Conservation (phyloP, 2,113 vertebrate genomes). For the Triplophysa tibetana region DNA sequence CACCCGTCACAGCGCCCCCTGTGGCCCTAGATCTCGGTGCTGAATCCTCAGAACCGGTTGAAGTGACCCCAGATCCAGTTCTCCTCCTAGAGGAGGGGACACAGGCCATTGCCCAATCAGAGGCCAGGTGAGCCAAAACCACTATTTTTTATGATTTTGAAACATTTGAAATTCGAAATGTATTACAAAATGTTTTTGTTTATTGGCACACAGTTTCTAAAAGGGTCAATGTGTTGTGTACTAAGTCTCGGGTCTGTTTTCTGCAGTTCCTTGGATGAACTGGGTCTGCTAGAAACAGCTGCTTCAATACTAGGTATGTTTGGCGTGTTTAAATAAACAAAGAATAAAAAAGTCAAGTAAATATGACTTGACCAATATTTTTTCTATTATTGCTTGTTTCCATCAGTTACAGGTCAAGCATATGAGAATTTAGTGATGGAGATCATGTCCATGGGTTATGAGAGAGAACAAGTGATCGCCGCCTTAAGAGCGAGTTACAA, state of each 20-base stretch:
- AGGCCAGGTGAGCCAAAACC: constrained; percentile 61
- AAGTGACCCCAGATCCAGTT: constrained; percentile 5
- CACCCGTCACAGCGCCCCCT: constrained; percentile 30
- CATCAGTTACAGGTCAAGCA: constrained; percentile 75
- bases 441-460: constrained; percentile 80
- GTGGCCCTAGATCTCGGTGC: constrained; percentile 11
- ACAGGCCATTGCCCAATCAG: constrained; percentile 54
- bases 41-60: constrained; percentile 33
- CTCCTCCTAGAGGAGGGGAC: constrained; percentile 52
- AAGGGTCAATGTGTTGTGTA: background rate
- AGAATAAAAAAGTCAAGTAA: background rate
- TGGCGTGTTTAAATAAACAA: background rate
- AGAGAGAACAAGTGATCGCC: constrained; percentile 72
- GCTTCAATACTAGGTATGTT: constrained; percentile 74
- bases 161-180: no score
- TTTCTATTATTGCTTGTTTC: constrained; percentile 1
- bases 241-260: background rate
- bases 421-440: constrained; percentile 79
- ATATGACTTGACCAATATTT: background rate
- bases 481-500: constrained; percentile 77
- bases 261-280: constrained; percentile 69
- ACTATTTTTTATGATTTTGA: no score
- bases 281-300: constrained; percentile 75
- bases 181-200: no score
- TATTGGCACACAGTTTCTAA: no score